phyloP scores from a whole-genome alignment of 2,888 invertebrate genomes.

The Muscina levida region DNA sequence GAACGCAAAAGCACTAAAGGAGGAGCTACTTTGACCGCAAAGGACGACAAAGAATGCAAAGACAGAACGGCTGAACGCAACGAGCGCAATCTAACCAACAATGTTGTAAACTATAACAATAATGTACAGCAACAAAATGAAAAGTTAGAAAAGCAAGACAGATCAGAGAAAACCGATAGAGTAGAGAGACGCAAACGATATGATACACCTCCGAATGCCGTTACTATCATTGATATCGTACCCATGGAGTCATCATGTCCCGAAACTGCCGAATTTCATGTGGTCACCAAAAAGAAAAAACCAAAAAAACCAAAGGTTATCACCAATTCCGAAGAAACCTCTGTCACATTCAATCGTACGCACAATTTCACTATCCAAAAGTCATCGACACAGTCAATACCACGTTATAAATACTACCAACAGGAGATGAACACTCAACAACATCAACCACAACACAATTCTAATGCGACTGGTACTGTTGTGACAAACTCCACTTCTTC shows the following conservation, averaged over 20 bases:
- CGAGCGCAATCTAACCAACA: slow-evolving; percentile 60
- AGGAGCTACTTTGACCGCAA: slow-evolving; percentile 19
- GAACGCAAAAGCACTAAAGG: slow-evolving; percentile 48
- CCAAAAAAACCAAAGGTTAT: slow-evolving; percentile 83
- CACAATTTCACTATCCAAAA: slow-evolving; percentile 70
- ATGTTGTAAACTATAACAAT: slow-evolving; percentile 14
- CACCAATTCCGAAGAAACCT: slow-evolving; percentile 70
- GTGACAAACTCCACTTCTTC: background rate
- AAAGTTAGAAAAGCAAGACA: slow-evolving; percentile 51
- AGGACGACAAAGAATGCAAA: slow-evolving; percentile 61
- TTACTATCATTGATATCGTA: slow-evolving; percentile 63
- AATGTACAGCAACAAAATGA: slow-evolving; percentile 19
- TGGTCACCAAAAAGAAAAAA: slow-evolving; percentile 91
- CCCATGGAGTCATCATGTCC: slow-evolving; percentile 75
- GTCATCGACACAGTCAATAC: slow-evolving; percentile 44
- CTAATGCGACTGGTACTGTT: background rate
- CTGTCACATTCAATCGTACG: slow-evolving; percentile 73
- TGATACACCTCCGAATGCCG: slow-evolving; percentile 59
- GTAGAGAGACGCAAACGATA: slow-evolving; percentile 56
- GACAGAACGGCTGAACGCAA: slow-evolving; percentile 65
- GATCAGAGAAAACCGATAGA: slow-evolving; percentile 66
- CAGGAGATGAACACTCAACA: slow-evolving; percentile 57
- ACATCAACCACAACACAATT: slow-evolving; percentile 64
- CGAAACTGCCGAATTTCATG: slow-evolving; percentile 88
- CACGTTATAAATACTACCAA: slow-evolving; percentile 65